Base-by-base conservation (phyloP, 2,888 invertebrate genomes). In the Cryptophagus acutangulus region DNA sequence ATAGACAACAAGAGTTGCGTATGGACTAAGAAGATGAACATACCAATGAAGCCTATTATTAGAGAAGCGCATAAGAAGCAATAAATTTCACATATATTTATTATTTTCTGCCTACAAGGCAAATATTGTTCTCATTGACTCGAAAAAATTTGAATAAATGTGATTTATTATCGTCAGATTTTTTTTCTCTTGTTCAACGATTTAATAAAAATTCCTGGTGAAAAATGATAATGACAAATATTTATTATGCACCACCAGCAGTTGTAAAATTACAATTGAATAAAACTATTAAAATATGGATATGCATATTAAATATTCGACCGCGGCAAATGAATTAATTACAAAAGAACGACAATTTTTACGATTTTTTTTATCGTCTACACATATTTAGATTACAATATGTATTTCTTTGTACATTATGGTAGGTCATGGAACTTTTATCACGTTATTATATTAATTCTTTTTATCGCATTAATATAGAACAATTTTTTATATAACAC, bases 391-490 rank as follows among this genome's bases (percentile, higher is more conserved):
- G 53, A 55, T 57, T 55, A 51, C 45, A 51, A 49, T 48, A 52
- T 50, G 4, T 45, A 34, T 40, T 49, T 50, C 52, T 55, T 58
- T 58, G 55, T 57, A 5, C n/a, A 17, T 26, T 13, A 26, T n/a
- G 50, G 51, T 65, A 65, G 66, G 66, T 66, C 66, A 66, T 58
- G 63, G 63, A 65, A 64, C 65, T 62, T 59, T 66, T 65, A 66
- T 66, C 66, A 56, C 55, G 38, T 36, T 51, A 55, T 49, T 56
- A 49, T 52, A 58, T 59, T 57, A 57, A 60, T 60, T 55, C 41
- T 54, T 51, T 33, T 36, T 40, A n/a, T n/a, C n/a, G n/a, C n/a
- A n/a, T n/a, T n/a, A n/a, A n/a, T n/a, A n/a, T n/a, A n/a, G n/a
- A n/a, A n/a, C n/a, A n/a, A n/a, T n/a, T n/a, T n/a, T n/a, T n/a